These are phyloP conservation scores for Rallus crepitans DNA, from an alignment of 2,797 vertebrate genomes.

Conservation along the genomic window DNA sequence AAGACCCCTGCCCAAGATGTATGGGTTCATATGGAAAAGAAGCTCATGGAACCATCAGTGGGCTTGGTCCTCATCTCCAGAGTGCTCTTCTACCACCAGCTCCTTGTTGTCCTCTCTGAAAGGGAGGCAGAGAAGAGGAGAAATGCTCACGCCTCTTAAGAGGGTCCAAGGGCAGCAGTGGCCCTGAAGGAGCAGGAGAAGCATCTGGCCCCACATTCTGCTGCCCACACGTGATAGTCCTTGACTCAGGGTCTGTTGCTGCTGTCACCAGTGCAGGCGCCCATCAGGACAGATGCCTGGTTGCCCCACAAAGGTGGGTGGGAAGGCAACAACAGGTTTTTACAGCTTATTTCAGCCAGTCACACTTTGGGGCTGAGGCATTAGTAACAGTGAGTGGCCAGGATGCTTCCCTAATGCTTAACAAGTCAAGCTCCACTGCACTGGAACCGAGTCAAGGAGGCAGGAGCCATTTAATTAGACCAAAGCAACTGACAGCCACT, in stretches of 20 bases:
- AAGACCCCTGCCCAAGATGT: neutral
- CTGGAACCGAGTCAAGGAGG: constrained; percentile 12
- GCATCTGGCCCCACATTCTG: neutral
- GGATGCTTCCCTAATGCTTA: neutral
- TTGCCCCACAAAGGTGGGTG: fast-evolving
- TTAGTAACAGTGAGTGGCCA: neutral
- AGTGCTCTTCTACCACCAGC: neutral
- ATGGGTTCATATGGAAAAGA: neutral
- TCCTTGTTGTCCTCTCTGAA: neutral
- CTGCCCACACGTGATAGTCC: fast-evolving
- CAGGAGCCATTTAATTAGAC: constrained; percentile 49
- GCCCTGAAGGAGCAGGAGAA: fast-evolving
- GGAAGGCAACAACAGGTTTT: neutral
- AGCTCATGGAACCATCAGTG: neutral
- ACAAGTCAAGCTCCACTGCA: constrained; percentile 31
- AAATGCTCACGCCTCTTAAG: neutral
- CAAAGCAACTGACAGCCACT: constrained; percentile 33
- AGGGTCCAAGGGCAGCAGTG: fast-evolving
- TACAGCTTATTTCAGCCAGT: constrained; percentile 8
- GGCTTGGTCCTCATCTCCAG: neutral
- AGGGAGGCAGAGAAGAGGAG: neutral
- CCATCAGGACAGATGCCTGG: neutral
- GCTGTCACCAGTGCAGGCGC: fast-evolving
- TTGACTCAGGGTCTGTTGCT: neutral
- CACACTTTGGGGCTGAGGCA: neutral